Conservation (phyloP, 1,140 invertebrate species). For the Pogonomyrmex californicus region DNA sequence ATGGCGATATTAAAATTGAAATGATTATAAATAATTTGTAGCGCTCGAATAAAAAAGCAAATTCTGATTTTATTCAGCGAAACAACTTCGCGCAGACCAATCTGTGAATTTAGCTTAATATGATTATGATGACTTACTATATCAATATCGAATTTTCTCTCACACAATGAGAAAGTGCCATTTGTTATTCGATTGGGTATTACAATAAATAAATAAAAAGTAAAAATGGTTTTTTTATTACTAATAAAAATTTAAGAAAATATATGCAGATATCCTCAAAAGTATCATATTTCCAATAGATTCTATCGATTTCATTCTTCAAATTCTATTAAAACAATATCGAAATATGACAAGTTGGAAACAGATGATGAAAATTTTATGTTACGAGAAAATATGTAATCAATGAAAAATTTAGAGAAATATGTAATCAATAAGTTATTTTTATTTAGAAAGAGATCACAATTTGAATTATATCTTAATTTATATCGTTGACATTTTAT, state of each 20-base stretch:
- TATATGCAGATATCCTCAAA: neutral
- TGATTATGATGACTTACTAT: neutral
- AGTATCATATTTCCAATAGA: neutral
- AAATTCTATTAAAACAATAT: neutral
- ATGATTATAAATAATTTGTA: neutral
- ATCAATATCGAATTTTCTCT: constrained; percentile 55
- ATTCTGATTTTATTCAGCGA: constrained; percentile 15
- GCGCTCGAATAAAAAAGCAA: neutral
- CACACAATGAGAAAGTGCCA: constrained; percentile 46
- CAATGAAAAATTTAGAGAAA: neutral
- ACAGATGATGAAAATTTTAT: neutral
- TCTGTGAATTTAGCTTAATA: constrained; percentile 56
- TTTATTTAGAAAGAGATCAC: constrained; percentile 43
- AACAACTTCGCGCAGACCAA: constrained; percentile 39
- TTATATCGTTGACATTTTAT: constrained; percentile 28
- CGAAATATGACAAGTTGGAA: neutral
- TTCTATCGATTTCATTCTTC: neutral
- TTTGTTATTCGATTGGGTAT: constrained; percentile 63
- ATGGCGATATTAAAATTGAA: constrained; percentile 41
- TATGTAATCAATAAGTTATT: constrained; percentile 24
- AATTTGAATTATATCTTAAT: constrained; percentile 44
- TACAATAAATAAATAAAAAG: constrained; percentile 64
- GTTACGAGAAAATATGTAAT: neutral
- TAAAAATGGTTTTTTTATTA: constrained; percentile 38
- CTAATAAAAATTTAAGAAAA: constrained; percentile 32